phyloP scores from a whole-genome alignment of 2,113 vertebrate genomes.

The Clinocottus analis region DNA sequence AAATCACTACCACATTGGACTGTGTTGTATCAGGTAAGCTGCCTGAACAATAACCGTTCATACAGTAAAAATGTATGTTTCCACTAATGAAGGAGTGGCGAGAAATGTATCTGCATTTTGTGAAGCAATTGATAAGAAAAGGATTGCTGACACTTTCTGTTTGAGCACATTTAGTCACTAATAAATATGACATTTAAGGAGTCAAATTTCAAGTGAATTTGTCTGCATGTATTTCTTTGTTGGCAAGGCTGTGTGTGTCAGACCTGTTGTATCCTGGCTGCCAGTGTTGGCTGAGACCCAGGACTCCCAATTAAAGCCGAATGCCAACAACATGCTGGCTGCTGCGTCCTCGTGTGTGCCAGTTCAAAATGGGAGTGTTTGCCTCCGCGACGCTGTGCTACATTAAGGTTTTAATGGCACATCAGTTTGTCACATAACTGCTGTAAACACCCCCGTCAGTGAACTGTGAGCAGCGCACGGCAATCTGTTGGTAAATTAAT shows the following conservation, averaged over 20 bases:
- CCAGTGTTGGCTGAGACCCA: constrained; percentile 79
- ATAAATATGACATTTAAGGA: constrained; percentile 23
- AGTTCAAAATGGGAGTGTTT: constrained; percentile 64
- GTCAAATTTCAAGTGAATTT: constrained; percentile 12
- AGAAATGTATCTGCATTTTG: constrained; percentile 4
- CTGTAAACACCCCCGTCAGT: constrained; percentile 75
- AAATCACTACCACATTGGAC: constrained; percentile 83
- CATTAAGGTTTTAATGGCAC: constrained; percentile 79
- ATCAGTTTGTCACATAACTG: constrained; percentile 78
- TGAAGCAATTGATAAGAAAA: constrained; percentile 28
- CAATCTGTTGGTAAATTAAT: constrained; percentile 86
- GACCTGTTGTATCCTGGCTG: constrained; percentile 86
- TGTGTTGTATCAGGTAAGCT: constrained; percentile 68
- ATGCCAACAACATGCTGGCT: constrained; percentile 64
- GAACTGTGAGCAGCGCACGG: constrained; percentile 78
- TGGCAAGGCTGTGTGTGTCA: constrained; percentile 32
- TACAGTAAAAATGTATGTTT: constrained; percentile 49
- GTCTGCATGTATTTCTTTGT: constrained; percentile 32
- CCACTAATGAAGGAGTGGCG: constrained; percentile 31
- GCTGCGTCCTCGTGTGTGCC: constrained; percentile 51
- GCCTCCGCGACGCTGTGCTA: constrained; percentile 64
- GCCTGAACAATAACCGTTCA: constrained; percentile 59
- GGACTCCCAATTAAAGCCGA: constrained; percentile 70
- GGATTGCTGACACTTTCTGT: constrained; percentile 14
- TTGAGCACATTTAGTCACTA: constrained; percentile 22